phyloP scores from a whole-genome alignment of 2,888 invertebrate genomes.

The Thymelicus acteon region DNA sequence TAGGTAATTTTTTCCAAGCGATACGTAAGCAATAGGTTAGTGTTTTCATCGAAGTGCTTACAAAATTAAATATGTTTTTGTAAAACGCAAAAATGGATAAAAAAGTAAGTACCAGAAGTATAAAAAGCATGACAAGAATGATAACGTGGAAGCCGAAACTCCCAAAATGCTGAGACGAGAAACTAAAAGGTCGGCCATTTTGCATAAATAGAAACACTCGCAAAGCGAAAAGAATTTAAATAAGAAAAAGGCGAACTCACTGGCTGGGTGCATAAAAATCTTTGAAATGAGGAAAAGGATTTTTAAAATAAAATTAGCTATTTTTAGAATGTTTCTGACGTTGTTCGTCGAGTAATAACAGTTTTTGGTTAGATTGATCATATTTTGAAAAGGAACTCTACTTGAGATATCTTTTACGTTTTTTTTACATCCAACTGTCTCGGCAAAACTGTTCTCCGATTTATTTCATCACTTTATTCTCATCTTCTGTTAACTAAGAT shows the following conservation, averaged over 20 bases:
- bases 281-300: constrained; percentile 14
- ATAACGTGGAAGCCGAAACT: constrained; percentile 16
- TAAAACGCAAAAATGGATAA: background rate
- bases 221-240: constrained; percentile 39
- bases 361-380: too few relatives aligned
- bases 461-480: too few relatives aligned
- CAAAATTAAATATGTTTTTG: too few relatives aligned
- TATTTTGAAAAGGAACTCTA: too few relatives aligned
- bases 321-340: background rate
- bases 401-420: too few relatives aligned
- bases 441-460: too few relatives aligned
- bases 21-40: too few relatives aligned
- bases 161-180: constrained; percentile 26
- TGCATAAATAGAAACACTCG: constrained; percentile 32
- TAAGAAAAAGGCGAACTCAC: constrained; percentile 29
- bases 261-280: constrained; percentile 26
- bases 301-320: constrained; percentile 5
- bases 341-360: too few relatives aligned
- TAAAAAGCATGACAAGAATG: constrained; percentile 17
- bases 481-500: too few relatives aligned
- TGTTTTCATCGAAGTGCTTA: too few relatives aligned
- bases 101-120: constrained; percentile 1
- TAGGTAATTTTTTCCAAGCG: too few relatives aligned
- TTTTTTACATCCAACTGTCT: too few relatives aligned
- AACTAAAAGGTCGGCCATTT: constrained; percentile 38